Conservation (phyloP, 2,797 vertebrate genomes). For the Lateolabrax maculatus region DNA sequence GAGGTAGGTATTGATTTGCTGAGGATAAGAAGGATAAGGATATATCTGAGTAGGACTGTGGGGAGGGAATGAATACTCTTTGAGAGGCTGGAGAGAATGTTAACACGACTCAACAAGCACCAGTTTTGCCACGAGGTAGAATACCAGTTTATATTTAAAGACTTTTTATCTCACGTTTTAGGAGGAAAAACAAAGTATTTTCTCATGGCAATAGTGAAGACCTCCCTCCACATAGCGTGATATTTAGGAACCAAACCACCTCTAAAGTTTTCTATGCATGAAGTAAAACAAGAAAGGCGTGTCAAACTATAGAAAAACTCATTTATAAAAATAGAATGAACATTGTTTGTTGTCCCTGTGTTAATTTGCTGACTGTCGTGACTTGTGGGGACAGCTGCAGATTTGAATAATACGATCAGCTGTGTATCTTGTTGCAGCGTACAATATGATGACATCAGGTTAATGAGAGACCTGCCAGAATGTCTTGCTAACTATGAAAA, state of each 20-base stretch:
- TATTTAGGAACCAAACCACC: neutral
- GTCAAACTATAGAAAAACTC: slow-evolving; percentile 2
- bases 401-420: slow-evolving; percentile 36
- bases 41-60: slow-evolving; percentile 69
- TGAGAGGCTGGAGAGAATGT: slow-evolving; percentile 65
- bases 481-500: slow-evolving; percentile 55
- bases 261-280: slow-evolving; percentile 25
- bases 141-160: slow-evolving; percentile 56
- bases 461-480: slow-evolving; percentile 65
- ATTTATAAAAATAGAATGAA: neutral
- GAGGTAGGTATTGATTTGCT: slow-evolving; percentile 80
- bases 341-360: neutral
- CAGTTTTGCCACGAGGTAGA: slow-evolving; percentile 57
- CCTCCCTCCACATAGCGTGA: neutral
- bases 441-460: slow-evolving; percentile 71
- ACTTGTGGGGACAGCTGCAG: slow-evolving; percentile 3
- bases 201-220: slow-evolving; percentile 18
- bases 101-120: slow-evolving; percentile 61
- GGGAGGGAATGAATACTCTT: slow-evolving; percentile 60
- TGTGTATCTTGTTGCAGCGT: slow-evolving; percentile 8
- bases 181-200: slow-evolving; percentile 35
- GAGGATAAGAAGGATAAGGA: slow-evolving; percentile 74
- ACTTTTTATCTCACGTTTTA: slow-evolving; percentile 45
- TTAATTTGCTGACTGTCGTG: slow-evolving; percentile 23
- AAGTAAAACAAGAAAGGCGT: slow-evolving; percentile 21